Evolutionary conservation across 2,113 vertebrate genomes (phyloP), one percentile per base, ranked within the genome.

Genomic region (Cyanoramphus novaezelandiae): DNA sequence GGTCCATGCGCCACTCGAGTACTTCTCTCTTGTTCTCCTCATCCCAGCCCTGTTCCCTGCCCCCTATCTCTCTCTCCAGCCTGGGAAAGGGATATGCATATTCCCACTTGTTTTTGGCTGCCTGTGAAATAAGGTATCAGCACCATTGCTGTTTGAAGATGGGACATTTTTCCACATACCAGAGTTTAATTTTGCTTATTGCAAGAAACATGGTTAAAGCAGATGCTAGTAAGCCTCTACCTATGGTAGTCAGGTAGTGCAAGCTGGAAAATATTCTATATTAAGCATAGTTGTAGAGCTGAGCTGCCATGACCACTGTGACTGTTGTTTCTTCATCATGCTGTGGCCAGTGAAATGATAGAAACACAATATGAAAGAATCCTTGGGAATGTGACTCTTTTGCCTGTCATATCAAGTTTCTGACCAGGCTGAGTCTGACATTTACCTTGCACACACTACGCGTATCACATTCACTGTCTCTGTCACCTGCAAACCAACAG

Each of bases 401-500:
- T 37, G 7, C 47, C 31, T 41, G 60, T 31, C 37, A 2, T 14
- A n/a, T 1, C 0, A 4, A 70, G 37, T 62, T 65, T 72, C 63
- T 86, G 59, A 52, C 11, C 15, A 57, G 53, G 33, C 31, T 39
- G 37, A 74, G 12, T 41, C 41, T 47, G 55, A 39, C 1, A 2
- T 8, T 10, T 9, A 8, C 47, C 55, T 47, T 57, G 67, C 33
- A 55, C 19, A 7, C 31, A 17, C 19, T 13, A 7, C 1, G 2
- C 3, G 0, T 33, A 39, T 11, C 44, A 20, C 0, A 1, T n/a
- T 35, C 7, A 1, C 27, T 46, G 28, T 8, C 44, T 81, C 57
- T 72, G 80, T 46, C 59, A 81, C 15, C 21, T 16, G 46, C 33
- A 55, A 41, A 28, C 13, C 20, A 50, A 6, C 18, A 43, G 13